A percentile compares a stretch with the other conserved stretches of the same genome.
Evolutionary conservation across 2,113 vertebrate genomes (phyloP).

Genomic region (Hiodon alosoides): DNA sequence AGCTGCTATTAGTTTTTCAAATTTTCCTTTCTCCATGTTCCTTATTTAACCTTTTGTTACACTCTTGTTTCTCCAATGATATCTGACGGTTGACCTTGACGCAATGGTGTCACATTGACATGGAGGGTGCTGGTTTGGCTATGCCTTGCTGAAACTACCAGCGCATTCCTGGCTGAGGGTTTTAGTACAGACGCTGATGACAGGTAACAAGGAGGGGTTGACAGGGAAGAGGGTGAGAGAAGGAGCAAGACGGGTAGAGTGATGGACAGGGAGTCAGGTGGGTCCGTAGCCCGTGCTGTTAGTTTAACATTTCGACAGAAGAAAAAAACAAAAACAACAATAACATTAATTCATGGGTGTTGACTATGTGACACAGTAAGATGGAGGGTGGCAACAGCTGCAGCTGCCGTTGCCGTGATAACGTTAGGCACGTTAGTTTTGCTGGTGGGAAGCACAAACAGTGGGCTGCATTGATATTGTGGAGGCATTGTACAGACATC

Average conservation of each 20-base stretch:
- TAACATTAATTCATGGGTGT: slow-evolving; percentile 46
- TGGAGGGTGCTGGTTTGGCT: neutral
- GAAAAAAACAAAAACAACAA: slow-evolving; percentile 1
- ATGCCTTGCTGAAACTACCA: neutral
- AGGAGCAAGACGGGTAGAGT: slow-evolving; percentile 26
- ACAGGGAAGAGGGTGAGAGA: slow-evolving; percentile 31
- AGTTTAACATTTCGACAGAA: neutral
- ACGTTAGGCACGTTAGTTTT: slow-evolving; percentile 31
- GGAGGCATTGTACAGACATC: neutral
- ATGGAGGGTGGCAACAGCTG: slow-evolving; percentile 8
- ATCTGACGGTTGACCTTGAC: neutral
- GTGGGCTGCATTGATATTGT: neutral
- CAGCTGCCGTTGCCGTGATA: slow-evolving; percentile 14
- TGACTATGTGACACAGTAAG: slow-evolving; percentile 32
- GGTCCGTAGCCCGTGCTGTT: slow-evolving; percentile 2
- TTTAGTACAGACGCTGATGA: slow-evolving; percentile 14
- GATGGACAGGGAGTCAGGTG: slow-evolving; percentile 1
- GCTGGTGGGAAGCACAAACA: slow-evolving; percentile 27
- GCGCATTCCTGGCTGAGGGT: neutral
- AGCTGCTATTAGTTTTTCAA: no score
- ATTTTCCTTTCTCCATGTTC: neutral
- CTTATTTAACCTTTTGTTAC: neutral
- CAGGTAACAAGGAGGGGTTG: slow-evolving; percentile 10
- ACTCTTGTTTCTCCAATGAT: neutral
- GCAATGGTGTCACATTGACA: neutral